Conservation (phyloP, 2,113 vertebrate genomes). For the Nestor notabilis region DNA sequence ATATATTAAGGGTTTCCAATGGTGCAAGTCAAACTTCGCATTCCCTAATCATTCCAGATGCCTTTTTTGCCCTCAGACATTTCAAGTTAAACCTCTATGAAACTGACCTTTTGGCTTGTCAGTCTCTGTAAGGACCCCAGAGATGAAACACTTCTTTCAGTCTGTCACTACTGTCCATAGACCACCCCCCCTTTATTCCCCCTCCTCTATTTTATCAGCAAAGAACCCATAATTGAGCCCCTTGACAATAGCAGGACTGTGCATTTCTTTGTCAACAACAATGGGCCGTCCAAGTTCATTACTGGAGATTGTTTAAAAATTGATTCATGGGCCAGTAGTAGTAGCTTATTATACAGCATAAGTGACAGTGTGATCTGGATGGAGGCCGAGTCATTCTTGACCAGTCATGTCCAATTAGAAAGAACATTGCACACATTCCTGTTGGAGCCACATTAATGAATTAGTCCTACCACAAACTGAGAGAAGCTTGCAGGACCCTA, state of each 20-base stretch:
- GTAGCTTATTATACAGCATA: slow-evolving; percentile 82
- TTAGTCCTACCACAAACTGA: slow-evolving; percentile 83
- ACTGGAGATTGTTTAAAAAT: slow-evolving; percentile 76
- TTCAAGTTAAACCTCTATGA: slow-evolving; percentile 40
- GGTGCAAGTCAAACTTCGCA: slow-evolving; percentile 63
- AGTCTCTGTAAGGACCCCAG: slow-evolving; percentile 36
- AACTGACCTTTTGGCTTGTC: slow-evolving; percentile 59
- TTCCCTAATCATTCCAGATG: slow-evolving; percentile 69
- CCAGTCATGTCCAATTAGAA: slow-evolving; percentile 83
- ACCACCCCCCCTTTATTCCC: neutral
- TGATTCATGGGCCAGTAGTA: slow-evolving; percentile 76
- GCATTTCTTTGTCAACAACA: slow-evolving; percentile 74
- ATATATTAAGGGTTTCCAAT: slow-evolving; percentile 61
- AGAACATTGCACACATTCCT: slow-evolving; percentile 74
- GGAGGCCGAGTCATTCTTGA: slow-evolving; percentile 76
- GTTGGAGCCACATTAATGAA: slow-evolving; percentile 81
- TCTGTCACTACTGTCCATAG: slow-evolving; percentile 47
- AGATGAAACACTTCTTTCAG: slow-evolving; percentile 66
- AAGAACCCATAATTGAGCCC: slow-evolving; percentile 75
- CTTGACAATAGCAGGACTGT: slow-evolving; percentile 74
- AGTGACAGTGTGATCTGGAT: slow-evolving; percentile 78
- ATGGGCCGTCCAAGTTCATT: slow-evolving; percentile 83
- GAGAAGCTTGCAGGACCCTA: slow-evolving; percentile 72
- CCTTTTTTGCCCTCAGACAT: slow-evolving; percentile 37
- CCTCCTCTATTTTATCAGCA: slow-evolving; percentile 63